Evolutionary conservation across 2,113 vertebrate species (phyloP).

Genomic region (Bujurquina vittata): DNA sequence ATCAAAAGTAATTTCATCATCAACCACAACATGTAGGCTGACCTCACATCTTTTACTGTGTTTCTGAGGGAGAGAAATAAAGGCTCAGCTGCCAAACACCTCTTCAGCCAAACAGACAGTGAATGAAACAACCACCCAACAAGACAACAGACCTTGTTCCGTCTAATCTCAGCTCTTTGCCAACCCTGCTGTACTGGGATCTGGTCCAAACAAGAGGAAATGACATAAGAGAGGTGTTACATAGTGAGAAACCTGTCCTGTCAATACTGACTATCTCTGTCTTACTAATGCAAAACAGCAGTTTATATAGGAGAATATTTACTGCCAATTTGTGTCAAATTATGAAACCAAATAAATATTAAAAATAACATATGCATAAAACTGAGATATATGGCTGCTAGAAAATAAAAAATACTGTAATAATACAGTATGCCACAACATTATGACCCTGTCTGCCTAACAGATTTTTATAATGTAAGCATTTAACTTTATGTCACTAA

Average conservation of each 20-base stretch:
- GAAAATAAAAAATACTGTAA: neutral
- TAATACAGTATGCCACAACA: neutral
- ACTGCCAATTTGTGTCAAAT: slow-evolving; percentile 23
- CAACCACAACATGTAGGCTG: neutral
- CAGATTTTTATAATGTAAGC: neutral
- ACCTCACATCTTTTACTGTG: neutral
- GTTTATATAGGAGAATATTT: slow-evolving; percentile 19
- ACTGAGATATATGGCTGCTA: neutral
- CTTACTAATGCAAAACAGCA: slow-evolving; percentile 27
- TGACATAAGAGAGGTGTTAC: slow-evolving; percentile 49
- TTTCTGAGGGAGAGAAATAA: slow-evolving; percentile 11
- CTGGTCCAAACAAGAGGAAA: slow-evolving; percentile 37
- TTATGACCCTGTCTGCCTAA: neutral
- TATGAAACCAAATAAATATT: slow-evolving; percentile 13
- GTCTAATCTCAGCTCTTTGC: slow-evolving; percentile 27
- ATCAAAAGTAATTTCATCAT: neutral
- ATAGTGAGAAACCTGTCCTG: slow-evolving; percentile 42
- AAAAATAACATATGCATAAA: neutral
- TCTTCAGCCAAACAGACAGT: slow-evolving; percentile 19
- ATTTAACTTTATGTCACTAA: neutral
- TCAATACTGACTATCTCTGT: slow-evolving; percentile 4
- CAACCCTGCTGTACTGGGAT: slow-evolving; percentile 47
- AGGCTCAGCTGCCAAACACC: slow-evolving; percentile 23
- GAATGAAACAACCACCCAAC: slow-evolving; percentile 36
- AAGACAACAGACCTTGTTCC: slow-evolving; percentile 31